Percentiles rank a stretch among this genome's conserved stretches.
Conservation (phyloP, 2,888 invertebrate genomes). For the Mythimna ferrago region DNA sequence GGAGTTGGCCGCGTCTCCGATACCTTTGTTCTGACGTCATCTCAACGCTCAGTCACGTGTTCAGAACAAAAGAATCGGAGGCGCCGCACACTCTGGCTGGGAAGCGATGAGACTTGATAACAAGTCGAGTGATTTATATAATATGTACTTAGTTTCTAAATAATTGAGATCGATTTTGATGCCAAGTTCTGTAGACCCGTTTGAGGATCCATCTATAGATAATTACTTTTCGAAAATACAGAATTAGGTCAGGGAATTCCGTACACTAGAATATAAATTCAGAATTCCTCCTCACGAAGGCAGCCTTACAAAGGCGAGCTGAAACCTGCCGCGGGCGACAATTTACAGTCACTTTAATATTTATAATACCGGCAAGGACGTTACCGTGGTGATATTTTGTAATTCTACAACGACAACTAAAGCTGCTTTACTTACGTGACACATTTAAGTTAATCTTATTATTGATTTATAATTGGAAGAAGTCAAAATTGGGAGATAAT, state of each 20-base stretch:
- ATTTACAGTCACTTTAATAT: constrained; percentile 47
- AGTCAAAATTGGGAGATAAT: neutral
- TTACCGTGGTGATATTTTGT: constrained; percentile 18
- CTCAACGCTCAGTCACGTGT: too few species aligned
- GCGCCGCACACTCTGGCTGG: too few species aligned
- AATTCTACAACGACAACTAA: constrained; percentile 13
- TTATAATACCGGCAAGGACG: constrained; percentile 44
- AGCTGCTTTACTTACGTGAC: neutral
- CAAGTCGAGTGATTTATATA: neutral
- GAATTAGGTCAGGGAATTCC: neutral
- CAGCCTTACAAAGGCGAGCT: neutral
- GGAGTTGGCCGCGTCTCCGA: too few species aligned
- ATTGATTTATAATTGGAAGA: neutral
- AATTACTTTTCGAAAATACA: neutral
- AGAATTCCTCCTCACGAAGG: neutral
- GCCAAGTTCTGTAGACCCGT: neutral
- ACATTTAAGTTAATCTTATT: neutral
- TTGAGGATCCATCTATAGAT: neutral
- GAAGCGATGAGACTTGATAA: neutral
- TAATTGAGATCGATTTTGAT: neutral
- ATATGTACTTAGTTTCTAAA: neutral
- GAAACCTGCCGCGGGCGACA: constrained; percentile 16
- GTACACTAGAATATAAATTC: neutral
- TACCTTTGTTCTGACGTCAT: too few species aligned
- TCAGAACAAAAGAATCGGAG: too few species aligned